phyloP scores from a whole-genome alignment of 2,888 invertebrate species.

The Drosophila formosana region DNA sequence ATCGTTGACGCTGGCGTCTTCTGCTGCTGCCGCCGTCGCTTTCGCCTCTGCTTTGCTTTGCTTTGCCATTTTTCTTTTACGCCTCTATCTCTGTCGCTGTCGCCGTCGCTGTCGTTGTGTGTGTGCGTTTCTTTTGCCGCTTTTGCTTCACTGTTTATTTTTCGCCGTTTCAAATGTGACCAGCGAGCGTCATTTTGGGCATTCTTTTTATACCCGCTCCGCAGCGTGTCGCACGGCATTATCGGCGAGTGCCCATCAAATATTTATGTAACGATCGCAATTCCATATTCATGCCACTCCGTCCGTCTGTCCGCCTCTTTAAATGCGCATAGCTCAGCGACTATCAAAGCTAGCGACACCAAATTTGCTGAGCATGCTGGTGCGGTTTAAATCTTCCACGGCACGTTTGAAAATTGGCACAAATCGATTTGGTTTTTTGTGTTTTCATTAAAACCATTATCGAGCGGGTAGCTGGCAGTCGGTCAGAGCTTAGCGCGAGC shows the following conservation, averaged over 20 bases:
- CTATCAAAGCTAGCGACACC: neutral
- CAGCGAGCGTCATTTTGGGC: constrained; percentile 66
- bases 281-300: neutral
- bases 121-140: constrained; percentile 60
- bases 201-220: constrained; percentile 14
- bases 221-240: neutral
- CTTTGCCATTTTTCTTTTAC: constrained; percentile 68
- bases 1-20: constrained; percentile 40
- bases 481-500: neutral
- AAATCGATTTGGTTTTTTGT: too few relatives aligned
- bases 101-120: constrained; percentile 24
- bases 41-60: constrained; percentile 21
- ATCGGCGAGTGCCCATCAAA: too few relatives aligned
- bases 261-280: too few relatives aligned
- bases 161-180: constrained; percentile 72
- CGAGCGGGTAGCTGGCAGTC: neutral
- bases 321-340: neutral
- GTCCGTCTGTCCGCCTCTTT: neutral
- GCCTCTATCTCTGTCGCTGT: constrained; percentile 27
- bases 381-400: neutral
- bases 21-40: constrained; percentile 33
- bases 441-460: too few relatives aligned
- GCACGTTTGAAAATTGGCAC: neutral
- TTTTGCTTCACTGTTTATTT: constrained; percentile 73
- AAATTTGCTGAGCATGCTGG: neutral